These are phyloP conservation scores for Microplitis manilae DNA, from an alignment of 2,888 invertebrate species.

Conservation along the genomic window DNA sequence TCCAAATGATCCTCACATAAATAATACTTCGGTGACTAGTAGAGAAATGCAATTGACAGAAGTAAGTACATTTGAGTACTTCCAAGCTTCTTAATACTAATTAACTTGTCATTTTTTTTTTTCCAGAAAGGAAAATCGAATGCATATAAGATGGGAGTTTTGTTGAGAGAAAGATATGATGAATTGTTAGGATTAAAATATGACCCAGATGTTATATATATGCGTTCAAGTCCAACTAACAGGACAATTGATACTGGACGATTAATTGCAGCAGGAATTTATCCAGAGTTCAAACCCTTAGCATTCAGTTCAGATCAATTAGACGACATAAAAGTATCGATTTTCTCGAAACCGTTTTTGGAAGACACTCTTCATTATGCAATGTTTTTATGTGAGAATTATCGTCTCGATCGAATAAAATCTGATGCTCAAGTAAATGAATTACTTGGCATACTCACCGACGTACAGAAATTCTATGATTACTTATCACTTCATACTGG, in stretches of 20 bases:
- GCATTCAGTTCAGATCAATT: slow-evolving; percentile 30
- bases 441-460: background rate
- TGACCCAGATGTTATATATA: slow-evolving; percentile 11
- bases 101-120: background rate
- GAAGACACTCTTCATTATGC: slow-evolving; percentile 31
- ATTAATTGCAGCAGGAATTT: slow-evolving; percentile 40
- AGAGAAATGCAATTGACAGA: slow-evolving; percentile 35
- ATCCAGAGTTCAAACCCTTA: slow-evolving; percentile 7
- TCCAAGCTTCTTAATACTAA: background rate
- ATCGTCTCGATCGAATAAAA: slow-evolving; percentile 12
- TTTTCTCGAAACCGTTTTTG: background rate
- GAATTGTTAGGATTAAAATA: slow-evolving; percentile 8
- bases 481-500: slow-evolving; percentile 27
- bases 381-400: slow-evolving; percentile 31
- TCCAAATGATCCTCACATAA: slow-evolving; percentile 36
- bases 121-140: slow-evolving; percentile 28
- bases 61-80: slow-evolving; percentile 15
- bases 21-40: slow-evolving; percentile 25
- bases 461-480: background rate
- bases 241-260: slow-evolving; percentile 35
- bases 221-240: slow-evolving; percentile 2
- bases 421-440: background rate
- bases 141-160: slow-evolving; percentile 27
- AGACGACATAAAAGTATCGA: slow-evolving; percentile 33
- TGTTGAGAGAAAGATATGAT: slow-evolving; percentile 12